phyloP scores from a whole-genome alignment of 1,140 invertebrate species.

The Globodera ellingtonae region DNA sequence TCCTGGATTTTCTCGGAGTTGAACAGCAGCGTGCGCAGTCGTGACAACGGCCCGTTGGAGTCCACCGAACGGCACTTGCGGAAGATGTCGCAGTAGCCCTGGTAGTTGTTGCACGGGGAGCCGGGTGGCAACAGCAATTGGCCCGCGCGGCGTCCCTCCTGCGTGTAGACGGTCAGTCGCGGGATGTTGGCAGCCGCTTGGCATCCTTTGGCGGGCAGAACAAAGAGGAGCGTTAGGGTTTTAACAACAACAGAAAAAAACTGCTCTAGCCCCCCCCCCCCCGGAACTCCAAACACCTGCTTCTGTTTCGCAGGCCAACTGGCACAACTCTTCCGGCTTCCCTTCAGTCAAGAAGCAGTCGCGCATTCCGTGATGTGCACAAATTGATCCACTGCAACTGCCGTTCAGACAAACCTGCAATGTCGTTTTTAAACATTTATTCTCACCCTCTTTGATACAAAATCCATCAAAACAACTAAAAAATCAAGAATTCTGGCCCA shows the following conservation, averaged over 20 bases:
- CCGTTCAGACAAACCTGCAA: conserved; percentile 80
- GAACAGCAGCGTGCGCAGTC: conserved; percentile 92
- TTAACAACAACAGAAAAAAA: no score
- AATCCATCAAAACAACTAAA: no score
- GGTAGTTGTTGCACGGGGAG: conserved; percentile 94
- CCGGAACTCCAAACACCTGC: conserved; percentile 68
- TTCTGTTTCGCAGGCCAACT: conserved; percentile 89
- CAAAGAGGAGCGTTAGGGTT: no score
- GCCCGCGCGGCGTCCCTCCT: conserved; percentile 8
- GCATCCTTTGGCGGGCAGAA: conserved; percentile 73
- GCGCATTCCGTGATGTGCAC: conserved; percentile 86
- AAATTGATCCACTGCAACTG: conserved; percentile 87
- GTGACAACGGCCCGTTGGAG: conserved; percentile 91
- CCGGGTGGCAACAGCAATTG: conserved; percentile 82
- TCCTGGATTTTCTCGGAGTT: conserved; percentile 80
- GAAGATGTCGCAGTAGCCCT: conserved; percentile 96
- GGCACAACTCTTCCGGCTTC: conserved; percentile 89
- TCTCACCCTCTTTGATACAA: no score
- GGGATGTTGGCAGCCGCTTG: conserved; percentile 78
- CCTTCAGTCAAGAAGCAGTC: conserved; percentile 93
- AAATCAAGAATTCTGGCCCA: no score
- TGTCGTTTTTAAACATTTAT: no score
- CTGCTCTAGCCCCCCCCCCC: no score
- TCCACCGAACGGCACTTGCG: conserved; percentile 94
- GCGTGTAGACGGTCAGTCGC: conserved; percentile 75